Evolutionary conservation across 2,113 vertebrate species (phyloP), one percentile per base, ranked within the genome.

Genomic region (Rhinolophus ferrumequinum): DNA sequence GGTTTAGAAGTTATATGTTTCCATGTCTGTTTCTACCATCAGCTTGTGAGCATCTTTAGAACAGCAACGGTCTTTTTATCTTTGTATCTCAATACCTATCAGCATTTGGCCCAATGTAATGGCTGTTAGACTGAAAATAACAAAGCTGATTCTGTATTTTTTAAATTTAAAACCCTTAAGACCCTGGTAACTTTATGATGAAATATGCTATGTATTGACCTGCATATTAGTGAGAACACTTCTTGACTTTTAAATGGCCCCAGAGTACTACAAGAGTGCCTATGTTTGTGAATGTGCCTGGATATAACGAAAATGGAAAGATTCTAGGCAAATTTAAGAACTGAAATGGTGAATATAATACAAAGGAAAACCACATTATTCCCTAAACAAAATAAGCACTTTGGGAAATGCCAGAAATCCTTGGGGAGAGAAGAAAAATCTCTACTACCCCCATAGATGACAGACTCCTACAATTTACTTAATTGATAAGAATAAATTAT

Each of bases 401-500:
- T 88, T 75, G 50, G 79, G 30, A 97, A 90, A 95, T 60, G 9
- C 22, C 22, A 95, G 52, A 92, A 70, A 66, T 92, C 67, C 56
- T 79, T 86, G 13, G 6, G 6, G 21, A 81, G 56, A 90, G n/a
- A 83, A 79, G 8, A 87, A 13, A 92, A 92, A 95, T 77, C 13
- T 70, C 26, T 6, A 35, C 30, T 95, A 77, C 15, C 16, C 33
- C 16, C 33, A 62, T 47, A 94, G 22, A 92, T 54, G 16, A 95
- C 16, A 70, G 76, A 73, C n/a, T 96, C 10, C 56, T 83, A 91
- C 13, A 82, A 67, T 81, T 96, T 54, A 95, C 16, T 92, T 93
- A 87, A 89, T 41, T 92, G 67, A 77, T 91, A 91, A 94, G 62
- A 97, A 64, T 83, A 47, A 33, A 89, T 73, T 76, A 14, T 12